A percentile compares a stretch with the other conserved stretches of the same genome.
Conservation (phyloP, 2,113 vertebrate genomes). For the Notarius quadriscutis region DNA sequence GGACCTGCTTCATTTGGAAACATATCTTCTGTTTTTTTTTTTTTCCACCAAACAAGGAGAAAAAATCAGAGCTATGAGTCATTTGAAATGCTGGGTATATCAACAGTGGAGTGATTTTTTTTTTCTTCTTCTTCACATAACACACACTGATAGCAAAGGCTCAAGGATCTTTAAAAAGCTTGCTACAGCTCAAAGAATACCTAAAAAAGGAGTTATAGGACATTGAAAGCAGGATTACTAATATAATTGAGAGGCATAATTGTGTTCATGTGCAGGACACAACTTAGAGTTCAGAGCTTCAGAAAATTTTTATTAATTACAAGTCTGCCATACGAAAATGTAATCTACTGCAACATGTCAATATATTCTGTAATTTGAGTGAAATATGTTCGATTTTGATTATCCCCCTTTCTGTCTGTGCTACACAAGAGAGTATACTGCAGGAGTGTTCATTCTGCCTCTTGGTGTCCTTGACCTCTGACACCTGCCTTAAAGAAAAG, state of each 20-base stretch:
- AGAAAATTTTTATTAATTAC: background rate
- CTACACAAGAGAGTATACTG: background rate
- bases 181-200: conserved; percentile 7
- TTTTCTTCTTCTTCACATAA: conserved; percentile 36
- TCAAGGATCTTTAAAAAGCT: conserved; percentile 16
- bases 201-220: conserved; percentile 2
- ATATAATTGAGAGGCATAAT: background rate
- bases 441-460: background rate
- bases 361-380: background rate
- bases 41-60: conserved; percentile 63
- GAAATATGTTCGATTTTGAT: background rate
- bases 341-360: background rate
- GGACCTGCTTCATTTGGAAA: conserved; percentile 69
- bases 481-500: conserved; percentile 46
- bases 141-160: background rate
- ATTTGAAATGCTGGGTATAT: conserved; percentile 56
- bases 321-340: background rate
- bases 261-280: background rate
- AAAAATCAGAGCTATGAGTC: conserved; percentile 60
- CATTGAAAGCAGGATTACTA: background rate
- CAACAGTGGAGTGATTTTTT: conserved; percentile 54
- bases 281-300: background rate
- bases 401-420: background rate
- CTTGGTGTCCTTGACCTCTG: conserved; percentile 40
- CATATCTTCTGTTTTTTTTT: conserved; percentile 38